Evolutionary conservation across 2,797 vertebrate species (phyloP).

Genomic region (Melanotaenia pygmaea): DNA sequence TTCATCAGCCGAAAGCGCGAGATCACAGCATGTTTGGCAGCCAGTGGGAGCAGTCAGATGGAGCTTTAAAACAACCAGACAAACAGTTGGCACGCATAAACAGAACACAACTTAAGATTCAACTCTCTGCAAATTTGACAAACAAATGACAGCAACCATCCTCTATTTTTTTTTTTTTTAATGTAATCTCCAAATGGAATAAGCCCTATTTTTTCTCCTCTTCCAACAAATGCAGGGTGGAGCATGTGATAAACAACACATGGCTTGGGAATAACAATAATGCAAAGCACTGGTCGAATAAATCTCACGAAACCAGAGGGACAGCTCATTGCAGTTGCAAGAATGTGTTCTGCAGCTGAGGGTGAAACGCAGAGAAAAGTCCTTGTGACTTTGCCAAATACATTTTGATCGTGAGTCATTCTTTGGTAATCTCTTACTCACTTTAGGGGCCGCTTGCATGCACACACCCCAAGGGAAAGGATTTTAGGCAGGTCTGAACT

Average conservation of each 20-base stretch:
- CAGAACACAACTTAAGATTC: slow-evolving; percentile 63
- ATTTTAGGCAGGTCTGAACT: slow-evolving; percentile 81
- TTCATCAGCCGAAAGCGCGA: slow-evolving; percentile 66
- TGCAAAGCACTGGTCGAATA: slow-evolving; percentile 46
- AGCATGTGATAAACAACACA: slow-evolving; percentile 63
- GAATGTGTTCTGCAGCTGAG: slow-evolving; percentile 58
- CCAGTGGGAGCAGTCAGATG: slow-evolving; percentile 76
- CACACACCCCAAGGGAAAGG: slow-evolving; percentile 67
- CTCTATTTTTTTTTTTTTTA: slow-evolving; percentile 6
- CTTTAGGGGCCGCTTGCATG: slow-evolving; percentile 54
- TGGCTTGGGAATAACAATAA: slow-evolving; percentile 47
- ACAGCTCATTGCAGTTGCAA: slow-evolving; percentile 42
- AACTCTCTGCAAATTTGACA: slow-evolving; percentile 64
- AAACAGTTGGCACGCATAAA: slow-evolving; percentile 75
- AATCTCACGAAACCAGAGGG: slow-evolving; percentile 57
- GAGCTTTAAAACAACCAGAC: slow-evolving; percentile 74
- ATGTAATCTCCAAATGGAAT: slow-evolving; percentile 69
- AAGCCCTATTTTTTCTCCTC: slow-evolving; percentile 21
- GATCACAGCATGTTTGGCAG: slow-evolving; percentile 78
- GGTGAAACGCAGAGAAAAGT: slow-evolving; percentile 64
- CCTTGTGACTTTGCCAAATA: slow-evolving; percentile 74
- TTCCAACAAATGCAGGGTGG: slow-evolving; percentile 37
- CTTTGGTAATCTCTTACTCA: slow-evolving; percentile 69
- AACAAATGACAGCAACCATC: slow-evolving; percentile 57
- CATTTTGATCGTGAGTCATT: slow-evolving; percentile 69